Evolutionary conservation across 2,113 vertebrate species (phyloP).

Genomic region (Thalassoma bifasciatum): DNA sequence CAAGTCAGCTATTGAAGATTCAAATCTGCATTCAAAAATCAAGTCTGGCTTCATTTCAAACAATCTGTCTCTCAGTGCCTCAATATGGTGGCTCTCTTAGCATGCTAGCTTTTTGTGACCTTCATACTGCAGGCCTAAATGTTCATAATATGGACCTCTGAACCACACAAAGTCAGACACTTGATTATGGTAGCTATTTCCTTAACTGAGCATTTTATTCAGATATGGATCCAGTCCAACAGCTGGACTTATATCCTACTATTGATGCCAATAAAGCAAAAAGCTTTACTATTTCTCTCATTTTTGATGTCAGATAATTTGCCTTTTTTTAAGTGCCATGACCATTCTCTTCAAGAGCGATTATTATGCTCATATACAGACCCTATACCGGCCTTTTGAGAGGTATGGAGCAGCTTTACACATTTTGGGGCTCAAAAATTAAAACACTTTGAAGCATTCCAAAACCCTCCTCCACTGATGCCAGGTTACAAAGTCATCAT

Average conservation of each 20-base stretch:
- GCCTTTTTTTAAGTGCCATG: too few relatives aligned
- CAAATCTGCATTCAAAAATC: slow-evolving; percentile 17
- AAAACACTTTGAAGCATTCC: too few relatives aligned
- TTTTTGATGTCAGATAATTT: too few relatives aligned
- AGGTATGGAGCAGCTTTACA: too few relatives aligned
- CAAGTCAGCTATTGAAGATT: slow-evolving; percentile 13
- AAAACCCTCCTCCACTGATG: too few relatives aligned
- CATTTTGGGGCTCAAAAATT: too few relatives aligned
- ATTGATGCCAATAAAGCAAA: too few relatives aligned
- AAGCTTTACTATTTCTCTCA: background rate
- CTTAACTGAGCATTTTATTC: background rate
- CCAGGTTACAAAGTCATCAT: too few relatives aligned
- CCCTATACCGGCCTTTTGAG: too few relatives aligned
- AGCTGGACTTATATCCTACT: background rate
- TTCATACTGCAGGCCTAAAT: slow-evolving; percentile 11
- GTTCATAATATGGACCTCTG: slow-evolving; percentile 16
- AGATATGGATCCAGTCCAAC: background rate
- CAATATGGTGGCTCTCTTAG: background rate
- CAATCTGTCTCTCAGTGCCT: slow-evolving; percentile 16
- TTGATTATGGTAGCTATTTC: background rate
- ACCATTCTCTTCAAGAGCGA: background rate
- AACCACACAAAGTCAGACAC: background rate
- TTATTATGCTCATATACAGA: too few relatives aligned
- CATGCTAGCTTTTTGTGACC: background rate
- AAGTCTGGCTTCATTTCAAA: slow-evolving; percentile 20